These are phyloP conservation scores for Gnathonemus echidnorhynchus DNA, from an alignment of 2,113 vertebrate species.

Conservation along the genomic window DNA sequence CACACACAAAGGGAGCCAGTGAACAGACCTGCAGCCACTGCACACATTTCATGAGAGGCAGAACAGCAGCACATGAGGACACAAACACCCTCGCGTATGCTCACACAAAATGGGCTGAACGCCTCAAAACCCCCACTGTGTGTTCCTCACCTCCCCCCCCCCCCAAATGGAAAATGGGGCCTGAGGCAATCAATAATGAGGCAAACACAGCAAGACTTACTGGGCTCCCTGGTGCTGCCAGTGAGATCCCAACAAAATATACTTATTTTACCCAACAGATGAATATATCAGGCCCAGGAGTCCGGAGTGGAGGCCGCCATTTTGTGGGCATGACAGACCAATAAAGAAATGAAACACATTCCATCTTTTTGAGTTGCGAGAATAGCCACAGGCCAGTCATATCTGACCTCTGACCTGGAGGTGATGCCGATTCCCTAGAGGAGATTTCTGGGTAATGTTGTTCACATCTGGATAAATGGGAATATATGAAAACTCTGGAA, in stretches of 20 bases:
- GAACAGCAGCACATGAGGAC: neutral
- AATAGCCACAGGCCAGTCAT: neutral
- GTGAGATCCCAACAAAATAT: neutral
- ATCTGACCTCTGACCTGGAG: neutral
- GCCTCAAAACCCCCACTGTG: neutral
- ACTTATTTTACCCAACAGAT: neutral
- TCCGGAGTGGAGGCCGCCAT: constrained; percentile 30
- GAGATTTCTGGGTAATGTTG: constrained; percentile 53
- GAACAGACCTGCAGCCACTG: constrained; percentile 1
- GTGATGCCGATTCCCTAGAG: neutral
- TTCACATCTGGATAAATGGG: constrained; percentile 54
- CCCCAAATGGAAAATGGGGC: neutral
- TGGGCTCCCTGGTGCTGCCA: neutral
- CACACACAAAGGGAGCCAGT: constrained; percentile 20
- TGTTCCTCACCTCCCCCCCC: neutral
- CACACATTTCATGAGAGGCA: neutral
- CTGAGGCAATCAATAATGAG: neutral
- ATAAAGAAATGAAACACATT: neutral
- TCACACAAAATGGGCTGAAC: neutral
- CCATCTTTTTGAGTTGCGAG: neutral
- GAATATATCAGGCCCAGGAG: constrained; percentile 14
- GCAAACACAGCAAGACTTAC: neutral
- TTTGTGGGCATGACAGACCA: constrained; percentile 26
- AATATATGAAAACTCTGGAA: constrained; percentile 56
- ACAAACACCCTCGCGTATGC: constrained; percentile 12